Base-by-base conservation (phyloP, 2,797 vertebrate genomes). In the Rhinoraja longicauda region DNA sequence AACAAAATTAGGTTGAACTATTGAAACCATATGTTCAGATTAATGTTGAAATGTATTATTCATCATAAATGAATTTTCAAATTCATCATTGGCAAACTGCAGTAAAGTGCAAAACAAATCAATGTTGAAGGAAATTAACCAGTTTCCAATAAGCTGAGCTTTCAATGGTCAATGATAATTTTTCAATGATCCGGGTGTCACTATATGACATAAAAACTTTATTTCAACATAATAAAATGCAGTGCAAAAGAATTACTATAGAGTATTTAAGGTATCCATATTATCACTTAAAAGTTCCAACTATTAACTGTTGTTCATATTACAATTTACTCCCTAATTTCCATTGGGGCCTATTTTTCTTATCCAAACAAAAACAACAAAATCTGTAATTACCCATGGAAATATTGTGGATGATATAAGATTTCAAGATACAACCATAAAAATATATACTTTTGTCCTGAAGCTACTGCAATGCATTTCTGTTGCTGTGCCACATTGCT, bases 91-190 rank as follows among this genome's bases (percentile, higher is more conserved):
- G 45, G 39, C 53, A 75, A 92, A 75, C 39, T 53, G 39, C 39
- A 92, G 90, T 75, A 39, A 92, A 36, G 45, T 73, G 67, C 26
- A 9, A 75, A 92, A 72, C 3, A 53, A 8, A 73, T 45, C 39
- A 91, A 73, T 75, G 73, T 62, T 53, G 8, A 75, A 92, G 67
- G 36, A 92, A 92, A 92, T 57, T 73, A 92, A 92, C 13, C 45
- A n/a, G 70, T 75, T 92, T 57, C 90, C 45, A 53, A 84, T 4
- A 3, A 9, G 67, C 0, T 29, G 53, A 57, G 67, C 10, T 73
- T 75, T 73, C 36, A 57, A n/a, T 26, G 90, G 9, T 92, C 90
- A 92, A 15, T 92, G 70, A 10, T 75, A 45, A 17, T 73, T 92
- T 73, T 75, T 92, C 17, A 73, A 21, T 26, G 45, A 53, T 72